phyloP scores from a whole-genome alignment of 1,140 invertebrate genomes.

The Akabosia matsudoensis region DNA sequence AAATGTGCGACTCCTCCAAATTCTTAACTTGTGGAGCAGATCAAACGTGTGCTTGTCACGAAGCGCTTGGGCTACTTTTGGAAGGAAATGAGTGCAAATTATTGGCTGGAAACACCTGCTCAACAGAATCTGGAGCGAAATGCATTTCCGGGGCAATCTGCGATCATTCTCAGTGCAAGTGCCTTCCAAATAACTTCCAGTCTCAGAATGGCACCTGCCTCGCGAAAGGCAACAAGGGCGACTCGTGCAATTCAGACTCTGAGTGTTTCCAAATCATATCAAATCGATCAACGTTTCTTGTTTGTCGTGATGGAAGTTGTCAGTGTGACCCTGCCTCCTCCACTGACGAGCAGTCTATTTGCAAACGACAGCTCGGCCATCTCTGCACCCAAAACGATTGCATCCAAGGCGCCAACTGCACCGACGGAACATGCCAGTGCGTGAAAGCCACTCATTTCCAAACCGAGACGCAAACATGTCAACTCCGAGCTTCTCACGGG shows the following conservation, averaged over 20 bases:
- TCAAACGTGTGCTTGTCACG: neutral
- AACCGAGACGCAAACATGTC: neutral
- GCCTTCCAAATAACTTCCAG: too few species aligned
- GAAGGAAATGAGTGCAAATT: too few species aligned
- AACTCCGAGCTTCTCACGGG: neutral
- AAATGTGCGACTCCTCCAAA: neutral
- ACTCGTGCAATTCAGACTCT: too few species aligned
- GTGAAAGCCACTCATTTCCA: neutral
- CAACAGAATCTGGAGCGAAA: neutral
- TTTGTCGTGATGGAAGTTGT: neutral
- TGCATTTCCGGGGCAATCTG: neutral
- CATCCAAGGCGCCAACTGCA: neutral
- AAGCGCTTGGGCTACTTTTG: neutral
- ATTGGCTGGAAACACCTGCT: too few species aligned
- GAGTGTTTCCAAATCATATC: neutral
- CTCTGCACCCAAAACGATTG: neutral
- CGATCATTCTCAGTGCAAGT: too few species aligned
- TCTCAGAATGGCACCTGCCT: too few species aligned
- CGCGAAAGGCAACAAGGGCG: too few species aligned
- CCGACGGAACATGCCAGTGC: neutral
- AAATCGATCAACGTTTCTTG: neutral
- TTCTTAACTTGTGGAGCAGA: neutral
- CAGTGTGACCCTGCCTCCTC: neutral
- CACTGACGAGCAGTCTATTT: neutral
- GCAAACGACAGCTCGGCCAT: neutral